Evolutionary conservation across 2,888 invertebrate species (phyloP), one percentile per base, ranked within the genome.

Genomic region (Patella ulyssiponensis): DNA sequence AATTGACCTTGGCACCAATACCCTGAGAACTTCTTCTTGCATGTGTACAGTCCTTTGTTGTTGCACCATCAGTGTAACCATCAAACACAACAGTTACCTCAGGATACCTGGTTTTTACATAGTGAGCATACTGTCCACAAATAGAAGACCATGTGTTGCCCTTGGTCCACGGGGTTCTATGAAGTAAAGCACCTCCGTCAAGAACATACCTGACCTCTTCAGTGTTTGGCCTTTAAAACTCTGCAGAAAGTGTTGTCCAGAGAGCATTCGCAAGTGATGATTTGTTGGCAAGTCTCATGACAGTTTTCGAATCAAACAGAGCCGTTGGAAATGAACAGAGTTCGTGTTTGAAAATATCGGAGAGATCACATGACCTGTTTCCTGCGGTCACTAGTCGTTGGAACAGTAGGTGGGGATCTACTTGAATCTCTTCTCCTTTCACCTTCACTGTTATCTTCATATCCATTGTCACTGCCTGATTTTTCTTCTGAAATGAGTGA

Each of bases 241-340:
- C 69, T 69, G 69, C 20, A 69, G 69, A 69, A 69, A 69, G 69
- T 69, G n/a, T 27, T 69, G n/a, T 17, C 69, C 69, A 69, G 20
- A 69, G 69, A 69, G 69, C 69, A 69, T 69, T 69, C n/a, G 69
- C 69, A 69, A 69, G n/a, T n/a, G 69, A 69, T 69, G 69, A 69
- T 69, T 69, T 69, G 69, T 69, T 69, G 69, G 69, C 14, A 69
- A 69, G 69, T 69, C 69, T 69, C 69, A 69, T 69, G 69, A 69
- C 14, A 69, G 69, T 69, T n/a, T 69, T 69, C 69, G 69, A 17
- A 27, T 69, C 69, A 27, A 27, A 27, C 27, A 27, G 27, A 27
- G 27, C 15, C 70, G 81, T 27, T 74, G 86, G 77, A 52, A 76
- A 69, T 78, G 70, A 52, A 71, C 78, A 74, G 79, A 78, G 12